Evolutionary conservation across 2,888 invertebrate genomes (phyloP).

Genomic region (Drosophila neutralis): DNA sequence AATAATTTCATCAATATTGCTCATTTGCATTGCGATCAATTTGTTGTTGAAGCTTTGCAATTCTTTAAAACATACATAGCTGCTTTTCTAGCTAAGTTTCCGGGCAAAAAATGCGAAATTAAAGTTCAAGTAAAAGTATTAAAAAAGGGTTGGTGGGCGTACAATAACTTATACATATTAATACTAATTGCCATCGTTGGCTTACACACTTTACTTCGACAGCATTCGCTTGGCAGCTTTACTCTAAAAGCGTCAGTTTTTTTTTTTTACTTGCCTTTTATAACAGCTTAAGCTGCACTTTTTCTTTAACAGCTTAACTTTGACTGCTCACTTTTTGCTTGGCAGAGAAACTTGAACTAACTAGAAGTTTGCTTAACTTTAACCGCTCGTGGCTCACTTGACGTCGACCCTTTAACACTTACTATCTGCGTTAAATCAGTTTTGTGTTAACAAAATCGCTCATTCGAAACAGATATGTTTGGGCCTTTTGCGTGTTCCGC

Average conservation of each 20-base stretch:
- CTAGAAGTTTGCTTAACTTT: background rate
- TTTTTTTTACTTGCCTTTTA: background rate
- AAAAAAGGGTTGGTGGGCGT: background rate
- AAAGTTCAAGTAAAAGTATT: background rate
- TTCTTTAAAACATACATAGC: background rate
- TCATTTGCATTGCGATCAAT: background rate
- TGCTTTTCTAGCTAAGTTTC: background rate
- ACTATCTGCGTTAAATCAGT: background rate
- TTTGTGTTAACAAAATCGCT: background rate
- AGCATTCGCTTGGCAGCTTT: background rate
- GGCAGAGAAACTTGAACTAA: background rate
- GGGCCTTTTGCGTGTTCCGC: background rate
- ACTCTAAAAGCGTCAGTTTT: background rate
- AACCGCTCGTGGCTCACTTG: background rate
- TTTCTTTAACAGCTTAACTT: background rate
- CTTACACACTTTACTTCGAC: background rate
- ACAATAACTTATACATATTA: background rate
- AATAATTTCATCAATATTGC: slow-evolving; percentile 6
- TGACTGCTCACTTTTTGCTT: slow-evolving; percentile 5
- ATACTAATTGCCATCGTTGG: background rate
- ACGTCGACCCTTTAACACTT: background rate
- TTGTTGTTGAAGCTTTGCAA: background rate
- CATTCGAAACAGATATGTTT: background rate
- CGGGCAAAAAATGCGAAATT: background rate
- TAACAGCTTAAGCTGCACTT: background rate